Evolutionary conservation across 2,797 vertebrate genomes (phyloP).

Genomic region (Brotula barbata): DNA sequence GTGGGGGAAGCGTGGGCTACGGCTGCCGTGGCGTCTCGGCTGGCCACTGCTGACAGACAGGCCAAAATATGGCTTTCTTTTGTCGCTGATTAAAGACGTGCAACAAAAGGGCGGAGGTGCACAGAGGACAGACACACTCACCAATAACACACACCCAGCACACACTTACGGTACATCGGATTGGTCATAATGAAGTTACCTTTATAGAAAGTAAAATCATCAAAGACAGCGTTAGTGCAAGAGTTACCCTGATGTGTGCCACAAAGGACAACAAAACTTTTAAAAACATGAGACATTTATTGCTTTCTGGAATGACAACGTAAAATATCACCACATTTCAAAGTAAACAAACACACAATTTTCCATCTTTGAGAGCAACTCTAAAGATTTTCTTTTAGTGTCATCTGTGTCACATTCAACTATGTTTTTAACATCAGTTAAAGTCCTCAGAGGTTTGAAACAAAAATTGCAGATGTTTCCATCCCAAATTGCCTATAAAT

Average conservation of each 20-base stretch:
- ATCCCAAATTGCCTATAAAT: slow-evolving; percentile 53
- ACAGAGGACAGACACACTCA: slow-evolving; percentile 51
- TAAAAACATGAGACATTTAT: slow-evolving; percentile 71
- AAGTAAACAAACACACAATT: slow-evolving; percentile 53
- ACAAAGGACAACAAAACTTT: slow-evolving; percentile 24
- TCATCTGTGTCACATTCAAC: slow-evolving; percentile 42
- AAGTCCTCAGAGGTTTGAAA: slow-evolving; percentile 15
- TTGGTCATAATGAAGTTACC: slow-evolving; percentile 33
- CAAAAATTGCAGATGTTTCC: slow-evolving; percentile 17
- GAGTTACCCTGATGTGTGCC: slow-evolving; percentile 6
- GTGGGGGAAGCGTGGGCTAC: slow-evolving; percentile 71
- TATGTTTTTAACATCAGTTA: slow-evolving; percentile 17
- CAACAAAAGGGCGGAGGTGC: slow-evolving; percentile 65
- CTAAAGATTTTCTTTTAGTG: slow-evolving; percentile 14
- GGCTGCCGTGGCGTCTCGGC: slow-evolving; percentile 64
- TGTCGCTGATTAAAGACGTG: slow-evolving; percentile 80
- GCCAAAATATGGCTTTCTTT: slow-evolving; percentile 78
- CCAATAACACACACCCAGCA: slow-evolving; percentile 34
- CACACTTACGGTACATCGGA: slow-evolving; percentile 21
- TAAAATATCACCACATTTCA: slow-evolving; percentile 42
- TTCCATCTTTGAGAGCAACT: slow-evolving; percentile 43
- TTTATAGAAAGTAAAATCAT: slow-evolving; percentile 37
- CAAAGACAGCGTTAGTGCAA: slow-evolving; percentile 32
- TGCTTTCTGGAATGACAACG: slow-evolving; percentile 52
- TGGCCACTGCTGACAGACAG: slow-evolving; percentile 74